Percentiles rank a stretch among this genome's conserved stretches.
Conservation (phyloP, 2,113 vertebrate species). For the Sturnira hondurensis region DNA sequence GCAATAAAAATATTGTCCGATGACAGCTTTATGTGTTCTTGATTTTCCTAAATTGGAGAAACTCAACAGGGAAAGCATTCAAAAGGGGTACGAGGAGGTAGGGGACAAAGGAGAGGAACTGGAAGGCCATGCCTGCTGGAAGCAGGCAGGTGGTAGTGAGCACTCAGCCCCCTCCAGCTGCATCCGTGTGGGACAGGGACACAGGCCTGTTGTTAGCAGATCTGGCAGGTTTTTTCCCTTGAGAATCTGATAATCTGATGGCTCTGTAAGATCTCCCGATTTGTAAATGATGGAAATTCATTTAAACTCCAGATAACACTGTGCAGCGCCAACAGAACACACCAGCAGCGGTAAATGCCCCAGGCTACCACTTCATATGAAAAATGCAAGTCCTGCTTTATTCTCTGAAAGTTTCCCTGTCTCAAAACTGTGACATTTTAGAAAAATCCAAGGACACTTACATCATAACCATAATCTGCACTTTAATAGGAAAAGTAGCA, state of each 20-base stretch:
- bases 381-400: constrained; percentile 24
- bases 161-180: not conserved
- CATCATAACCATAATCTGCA: constrained; percentile 45
- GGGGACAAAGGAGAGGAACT: accelerated
- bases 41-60: not conserved
- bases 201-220: too few species aligned
- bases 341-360: not conserved
- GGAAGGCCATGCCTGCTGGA: not conserved
- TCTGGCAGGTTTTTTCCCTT: not conserved
- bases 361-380: constrained; percentile 42
- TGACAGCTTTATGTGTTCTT: not conserved
- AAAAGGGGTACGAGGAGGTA: not conserved
- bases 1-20: not conserved
- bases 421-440: constrained; percentile 41
- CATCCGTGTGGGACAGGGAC: not conserved
- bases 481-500: constrained; percentile 50
- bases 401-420: not conserved
- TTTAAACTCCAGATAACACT: constrained; percentile 38
- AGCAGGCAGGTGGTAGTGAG: too few species aligned
- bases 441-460: constrained; percentile 41
- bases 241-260: not conserved
- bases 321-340: not conserved
- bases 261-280: not conserved
- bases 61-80: constrained; percentile 14
- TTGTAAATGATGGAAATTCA: constrained; percentile 51